These are phyloP conservation scores for Leptinotarsa tumamoca DNA, from an alignment of 2,888 invertebrate genomes.

Conservation along the genomic window DNA sequence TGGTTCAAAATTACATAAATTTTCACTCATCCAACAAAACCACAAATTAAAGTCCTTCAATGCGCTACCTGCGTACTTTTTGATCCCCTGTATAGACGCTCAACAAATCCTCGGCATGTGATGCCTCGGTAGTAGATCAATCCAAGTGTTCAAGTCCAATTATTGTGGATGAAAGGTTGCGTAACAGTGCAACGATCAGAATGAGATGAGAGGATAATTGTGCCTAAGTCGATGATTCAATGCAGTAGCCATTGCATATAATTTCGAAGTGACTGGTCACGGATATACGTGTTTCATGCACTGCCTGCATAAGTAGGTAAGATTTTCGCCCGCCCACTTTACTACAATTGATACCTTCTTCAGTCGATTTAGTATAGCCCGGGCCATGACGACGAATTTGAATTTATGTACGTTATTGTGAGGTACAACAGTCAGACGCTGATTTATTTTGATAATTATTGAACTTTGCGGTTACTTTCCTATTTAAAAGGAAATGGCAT, in stretches of 20 bases:
- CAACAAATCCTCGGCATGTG: not conserved
- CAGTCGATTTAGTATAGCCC: constrained; percentile 11
- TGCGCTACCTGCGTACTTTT: not conserved
- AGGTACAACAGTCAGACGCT: too few species aligned
- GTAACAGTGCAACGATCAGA: constrained; percentile 43
- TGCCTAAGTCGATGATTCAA: constrained; percentile 41
- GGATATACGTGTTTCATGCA: constrained; percentile 51
- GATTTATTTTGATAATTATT: too few species aligned
- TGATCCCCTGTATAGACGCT: not conserved
- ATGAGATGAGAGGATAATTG: constrained; percentile 46
- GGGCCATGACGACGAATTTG: not conserved
- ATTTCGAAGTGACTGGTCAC: constrained; percentile 53
- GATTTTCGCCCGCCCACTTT: constrained; percentile 37
- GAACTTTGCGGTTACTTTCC: too few species aligned
- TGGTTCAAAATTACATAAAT: too few species aligned
- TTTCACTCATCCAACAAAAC: too few species aligned
- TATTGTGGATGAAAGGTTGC: constrained; percentile 40
- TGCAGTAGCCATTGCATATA: constrained; percentile 53
- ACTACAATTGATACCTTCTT: constrained; percentile 33
- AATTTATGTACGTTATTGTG: not conserved
- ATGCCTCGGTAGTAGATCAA: not conserved
- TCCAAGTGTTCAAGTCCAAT: constrained; percentile 23
- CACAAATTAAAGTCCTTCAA: too few species aligned
- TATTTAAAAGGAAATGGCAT: too few species aligned
- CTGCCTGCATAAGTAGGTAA: constrained; percentile 41